Evolutionary conservation across 2,113 vertebrate genomes (phyloP).

Genomic region (Tetrax tetrax): DNA sequence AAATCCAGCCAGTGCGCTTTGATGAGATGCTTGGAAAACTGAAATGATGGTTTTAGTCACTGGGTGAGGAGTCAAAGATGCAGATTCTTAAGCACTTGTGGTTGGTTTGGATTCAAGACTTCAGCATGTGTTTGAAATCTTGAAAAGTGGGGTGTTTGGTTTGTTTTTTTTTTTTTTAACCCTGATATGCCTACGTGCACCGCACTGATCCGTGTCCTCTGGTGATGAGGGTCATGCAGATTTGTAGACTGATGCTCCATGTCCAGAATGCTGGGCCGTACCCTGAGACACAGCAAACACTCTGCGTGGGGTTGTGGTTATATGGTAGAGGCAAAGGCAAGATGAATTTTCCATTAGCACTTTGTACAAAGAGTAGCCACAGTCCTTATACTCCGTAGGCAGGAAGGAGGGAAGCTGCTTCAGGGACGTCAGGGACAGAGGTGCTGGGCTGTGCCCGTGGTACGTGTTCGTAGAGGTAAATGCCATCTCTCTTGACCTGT

Average conservation of each 20-base stretch:
- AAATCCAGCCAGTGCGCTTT: neutral
- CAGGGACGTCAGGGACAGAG: neutral
- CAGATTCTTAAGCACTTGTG: neutral
- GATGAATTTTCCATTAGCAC: neutral
- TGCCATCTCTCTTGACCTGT: neutral
- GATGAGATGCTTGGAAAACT: neutral
- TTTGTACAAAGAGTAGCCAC: neutral
- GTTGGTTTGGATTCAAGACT: neutral
- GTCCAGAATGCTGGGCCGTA: neutral
- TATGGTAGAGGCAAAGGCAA: neutral
- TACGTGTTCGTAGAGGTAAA: neutral
- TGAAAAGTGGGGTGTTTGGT: neutral
- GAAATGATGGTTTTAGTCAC: neutral
- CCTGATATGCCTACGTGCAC: rapidly evolving
- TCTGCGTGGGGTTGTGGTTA: neutral
- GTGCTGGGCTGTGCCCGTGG: neutral
- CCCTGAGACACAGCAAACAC: neutral
- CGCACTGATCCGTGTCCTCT: neutral
- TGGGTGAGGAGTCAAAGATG: neutral
- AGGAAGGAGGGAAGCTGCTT: neutral
- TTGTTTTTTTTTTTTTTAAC: neutral
- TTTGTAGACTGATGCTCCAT: rapidly evolving
- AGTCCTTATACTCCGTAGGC: neutral
- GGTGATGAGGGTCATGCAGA: neutral
- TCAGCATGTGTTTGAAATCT: neutral